Evolutionary conservation across 1,140 invertebrate genomes (phyloP).

Genomic region (Diabrotica undecimpunctata): DNA sequence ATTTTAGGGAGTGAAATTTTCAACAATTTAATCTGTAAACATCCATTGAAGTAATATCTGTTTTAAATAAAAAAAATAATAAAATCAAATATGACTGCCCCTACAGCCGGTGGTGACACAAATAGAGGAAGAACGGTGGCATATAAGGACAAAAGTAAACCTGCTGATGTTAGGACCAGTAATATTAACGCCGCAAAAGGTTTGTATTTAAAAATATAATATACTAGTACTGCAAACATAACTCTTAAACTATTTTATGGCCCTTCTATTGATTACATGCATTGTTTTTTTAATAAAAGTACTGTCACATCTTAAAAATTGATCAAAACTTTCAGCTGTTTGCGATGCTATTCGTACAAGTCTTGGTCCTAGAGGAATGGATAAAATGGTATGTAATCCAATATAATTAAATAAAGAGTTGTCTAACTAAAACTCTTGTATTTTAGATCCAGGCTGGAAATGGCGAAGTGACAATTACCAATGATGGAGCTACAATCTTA

Average conservation of each 20-base stretch:
- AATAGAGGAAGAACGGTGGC: slow-evolving; percentile 47
- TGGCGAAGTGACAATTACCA: slow-evolving; percentile 99
- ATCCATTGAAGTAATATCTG: background rate
- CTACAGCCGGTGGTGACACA: slow-evolving; percentile 44
- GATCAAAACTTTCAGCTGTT: slow-evolving; percentile 72
- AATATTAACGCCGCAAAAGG: slow-evolving; percentile 99
- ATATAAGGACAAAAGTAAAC: slow-evolving; percentile 91
- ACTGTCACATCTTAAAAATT: slow-evolving; percentile 6
- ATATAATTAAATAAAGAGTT: background rate
- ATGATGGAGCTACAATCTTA: slow-evolving; percentile 99
- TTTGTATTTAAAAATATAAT: slow-evolving; percentile 48
- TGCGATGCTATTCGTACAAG: slow-evolving; percentile 98
- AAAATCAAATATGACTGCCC: slow-evolving; percentile 43
- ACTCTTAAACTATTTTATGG: too few relatives aligned
- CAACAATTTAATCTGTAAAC: slow-evolving; percentile 7
- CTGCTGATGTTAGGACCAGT: slow-evolving; percentile 86
- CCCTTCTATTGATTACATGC: too few relatives aligned
- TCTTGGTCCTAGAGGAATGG: slow-evolving; percentile 97
- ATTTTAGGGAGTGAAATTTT: background rate
- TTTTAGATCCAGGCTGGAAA: slow-evolving; percentile 89
- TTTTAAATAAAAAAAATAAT: slow-evolving; percentile 18
- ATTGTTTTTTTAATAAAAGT: background rate
- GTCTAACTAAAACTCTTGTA: background rate
- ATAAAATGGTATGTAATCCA: slow-evolving; percentile 85
- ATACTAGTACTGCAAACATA: background rate